Evolutionary conservation across 2,113 vertebrate species (phyloP), one percentile per base, ranked within the genome.

Genomic region (Larimichthys crocea): DNA sequence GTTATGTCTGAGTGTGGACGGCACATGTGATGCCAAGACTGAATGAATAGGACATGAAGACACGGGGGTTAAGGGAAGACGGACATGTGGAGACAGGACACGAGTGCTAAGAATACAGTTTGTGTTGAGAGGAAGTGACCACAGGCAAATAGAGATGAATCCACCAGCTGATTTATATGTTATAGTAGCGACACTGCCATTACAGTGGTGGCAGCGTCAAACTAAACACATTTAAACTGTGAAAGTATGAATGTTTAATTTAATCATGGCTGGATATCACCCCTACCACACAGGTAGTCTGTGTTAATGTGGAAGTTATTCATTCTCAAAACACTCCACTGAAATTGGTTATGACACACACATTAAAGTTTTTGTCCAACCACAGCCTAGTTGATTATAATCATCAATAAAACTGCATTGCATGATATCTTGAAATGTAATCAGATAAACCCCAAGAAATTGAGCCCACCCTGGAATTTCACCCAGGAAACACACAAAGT

Each of bases 1-100:
- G 81, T 86, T 92, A 88, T 87, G 90, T 84, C 83, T 86, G 76
- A 83, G 59, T 44, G 52, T 66, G 67, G 73, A 50, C 12, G 78
- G 73, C 70, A 52, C 29, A 75, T 15, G 69, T 17, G 53, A 79
- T 14, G 74, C 72, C 71, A 61, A 78, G 35, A 72, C 57, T 40
- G 22, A 80, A 48, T 69, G 60, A 62, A 50, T 15, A 67, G n/a
- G 67, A 67, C 69, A 59, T 20, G 44, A 73, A 52, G 69, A 61
- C 61, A 69, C 72, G 24, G 55, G 10, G 64, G 35, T 42, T 42
- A 40, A 72, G 42, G 29, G 14, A 77, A 81, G 63, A 61, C 44
- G 65, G 31, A 71, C 11, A 19, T 48, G 16, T 24, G 29, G 59
- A 42, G 17, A 65, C 40, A 10, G 24, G 52, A 81, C 29, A 52